Base-by-base conservation (phyloP, 2,888 invertebrate genomes). In the Conchocele bisecta region DNA sequence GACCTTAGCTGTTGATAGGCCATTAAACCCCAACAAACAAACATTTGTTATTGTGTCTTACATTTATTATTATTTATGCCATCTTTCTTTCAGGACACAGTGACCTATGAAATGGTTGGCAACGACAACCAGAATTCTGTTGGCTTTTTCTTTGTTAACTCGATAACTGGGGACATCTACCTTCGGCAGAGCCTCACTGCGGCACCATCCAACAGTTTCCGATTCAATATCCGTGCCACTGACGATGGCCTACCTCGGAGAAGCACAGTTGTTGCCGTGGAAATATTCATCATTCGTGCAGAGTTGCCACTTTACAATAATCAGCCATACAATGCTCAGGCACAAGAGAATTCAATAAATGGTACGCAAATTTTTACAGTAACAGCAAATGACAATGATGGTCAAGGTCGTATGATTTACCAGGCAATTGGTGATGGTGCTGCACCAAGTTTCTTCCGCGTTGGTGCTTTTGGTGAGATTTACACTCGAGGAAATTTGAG, bases 391-490 rank as follows among this genome's bases (percentile, higher is more conserved):
- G 86, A 86, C 50, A 17, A n/a, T 24, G 86, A 86, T 75, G 69
- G 81, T 13, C 72, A 82, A 80, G 83, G 82, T 42, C 51, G 50
- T 0, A 77, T 85, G 65, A 68, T 58, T 31, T 86, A 84, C 54
- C 69, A 58, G 11, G 81, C 86, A 3, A 75, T 83, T 39, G 88
- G 88, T 4, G 78, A 81, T 42, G 81, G 81, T 11, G 78, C 83
- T 9, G 87, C 86, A 15, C 83, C 86, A 6, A 79, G 81, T 28
- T 88, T 85, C 83, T 85, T 85, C 76, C 53, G 50, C 29, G 67
- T 86, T 4, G 76, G 76, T 17, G 37, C 37, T 9, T 41, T 50
- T 66, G 85, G 86, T 15, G 53, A 58, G 1, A 74, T 86, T n/a
- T 69, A 54, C 33, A 81, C 80, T 1, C 48, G 79, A 41, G 80